phyloP scores from a whole-genome alignment of 2,797 vertebrate species.

The Premnoplex brunnescens region DNA sequence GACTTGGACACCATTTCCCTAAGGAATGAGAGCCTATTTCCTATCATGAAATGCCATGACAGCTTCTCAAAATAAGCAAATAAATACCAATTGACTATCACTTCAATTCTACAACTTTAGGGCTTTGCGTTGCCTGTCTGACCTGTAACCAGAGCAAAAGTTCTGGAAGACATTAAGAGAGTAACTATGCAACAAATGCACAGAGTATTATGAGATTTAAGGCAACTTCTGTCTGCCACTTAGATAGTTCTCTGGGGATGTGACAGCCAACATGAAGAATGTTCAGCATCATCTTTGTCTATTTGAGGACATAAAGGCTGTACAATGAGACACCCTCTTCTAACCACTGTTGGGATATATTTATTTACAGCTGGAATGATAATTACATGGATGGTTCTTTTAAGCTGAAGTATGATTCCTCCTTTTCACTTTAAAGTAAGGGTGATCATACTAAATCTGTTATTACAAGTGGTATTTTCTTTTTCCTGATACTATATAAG shows the following conservation, averaged over 20 bases:
- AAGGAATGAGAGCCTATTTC: background rate
- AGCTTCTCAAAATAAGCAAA: background rate
- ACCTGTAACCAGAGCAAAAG: background rate
- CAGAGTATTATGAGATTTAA: background rate
- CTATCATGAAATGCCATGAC: background rate
- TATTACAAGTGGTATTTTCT: slow-evolving; percentile 73
- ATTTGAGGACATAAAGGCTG: slow-evolving; percentile 30
- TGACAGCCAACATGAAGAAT: background rate
- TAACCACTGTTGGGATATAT: slow-evolving; percentile 67
- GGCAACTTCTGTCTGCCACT: background rate
- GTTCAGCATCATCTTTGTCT: slow-evolving; percentile 7
- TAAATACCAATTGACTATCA: background rate
- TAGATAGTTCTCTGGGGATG: background rate
- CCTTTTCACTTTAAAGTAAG: slow-evolving; percentile 66
- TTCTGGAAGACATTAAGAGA: background rate
- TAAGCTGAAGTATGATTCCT: slow-evolving; percentile 63
- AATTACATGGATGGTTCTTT: slow-evolving; percentile 71
- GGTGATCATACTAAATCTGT: slow-evolving; percentile 66
- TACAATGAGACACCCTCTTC: slow-evolving; percentile 43
- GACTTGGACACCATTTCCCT: background rate
- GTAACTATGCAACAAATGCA: background rate
- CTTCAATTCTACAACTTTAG: background rate
- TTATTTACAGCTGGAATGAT: slow-evolving; percentile 75
- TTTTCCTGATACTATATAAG: slow-evolving; percentile 22
- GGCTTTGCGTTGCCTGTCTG: background rate